These are phyloP conservation scores for Phataginus tricuspis DNA, from an alignment of 2,797 vertebrate genomes.

Conservation along the genomic window DNA sequence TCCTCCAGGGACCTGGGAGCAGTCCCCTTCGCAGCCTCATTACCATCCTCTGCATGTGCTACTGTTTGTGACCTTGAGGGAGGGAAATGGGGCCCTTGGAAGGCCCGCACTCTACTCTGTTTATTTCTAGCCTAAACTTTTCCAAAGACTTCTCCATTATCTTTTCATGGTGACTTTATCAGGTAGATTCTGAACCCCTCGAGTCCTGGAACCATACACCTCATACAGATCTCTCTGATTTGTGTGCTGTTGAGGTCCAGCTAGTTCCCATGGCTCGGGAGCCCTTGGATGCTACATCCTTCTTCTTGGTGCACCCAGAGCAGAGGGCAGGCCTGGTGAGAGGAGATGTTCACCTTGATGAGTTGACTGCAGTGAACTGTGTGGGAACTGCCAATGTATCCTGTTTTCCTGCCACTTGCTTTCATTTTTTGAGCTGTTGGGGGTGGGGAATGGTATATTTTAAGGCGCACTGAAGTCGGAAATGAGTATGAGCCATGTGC, in stretches of 20 bases:
- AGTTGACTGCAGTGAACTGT: not conserved
- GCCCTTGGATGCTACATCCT: not conserved
- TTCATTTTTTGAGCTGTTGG: not conserved
- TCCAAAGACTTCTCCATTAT: not conserved
- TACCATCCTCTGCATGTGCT: not conserved
- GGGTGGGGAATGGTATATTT: constrained; percentile 18
- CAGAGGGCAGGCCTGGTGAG: not conserved
- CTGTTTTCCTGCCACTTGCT: constrained; percentile 11
- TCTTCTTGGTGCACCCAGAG: not conserved
- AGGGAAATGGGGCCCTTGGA: not conserved
- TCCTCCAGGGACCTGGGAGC: not conserved
- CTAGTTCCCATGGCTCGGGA: not conserved
- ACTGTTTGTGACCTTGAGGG: not conserved
- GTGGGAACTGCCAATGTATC: not conserved
- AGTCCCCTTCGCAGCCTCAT: not conserved
- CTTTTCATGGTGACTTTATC: not conserved
- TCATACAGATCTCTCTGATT: not conserved
- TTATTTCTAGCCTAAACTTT: constrained; percentile 48
- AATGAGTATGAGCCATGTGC: constrained; percentile 54
- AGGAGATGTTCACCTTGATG: not conserved
- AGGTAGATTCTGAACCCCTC: not conserved
- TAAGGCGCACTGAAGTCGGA: constrained; percentile 40
- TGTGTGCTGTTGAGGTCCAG: not conserved
- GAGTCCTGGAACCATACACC: not conserved
- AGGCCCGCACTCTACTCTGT: not conserved